Evolutionary conservation across 2,797 vertebrate genomes (phyloP).

Genomic region (Botia kubotai): DNA sequence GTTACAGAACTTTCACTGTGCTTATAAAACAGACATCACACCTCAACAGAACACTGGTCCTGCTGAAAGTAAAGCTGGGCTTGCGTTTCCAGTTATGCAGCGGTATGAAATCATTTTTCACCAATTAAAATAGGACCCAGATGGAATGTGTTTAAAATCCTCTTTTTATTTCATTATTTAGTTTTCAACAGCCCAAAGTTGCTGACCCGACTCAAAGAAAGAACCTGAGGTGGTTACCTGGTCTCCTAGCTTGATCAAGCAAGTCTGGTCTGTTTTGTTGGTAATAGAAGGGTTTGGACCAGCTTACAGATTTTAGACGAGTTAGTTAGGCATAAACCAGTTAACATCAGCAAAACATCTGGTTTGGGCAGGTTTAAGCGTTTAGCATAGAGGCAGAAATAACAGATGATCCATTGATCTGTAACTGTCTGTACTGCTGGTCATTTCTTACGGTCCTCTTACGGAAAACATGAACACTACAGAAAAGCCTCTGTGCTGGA

Average conservation of each 20-base stretch:
- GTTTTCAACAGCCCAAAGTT: not conserved
- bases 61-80: not conserved
- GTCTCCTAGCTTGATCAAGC: not conserved
- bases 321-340: not conserved
- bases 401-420: not conserved
- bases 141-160: slow-evolving; percentile 4
- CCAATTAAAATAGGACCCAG: slow-evolving; percentile 22
- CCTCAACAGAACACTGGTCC: not conserved
- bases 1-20: not conserved
- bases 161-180: not conserved
- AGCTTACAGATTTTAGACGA: not conserved
- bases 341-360: not conserved
- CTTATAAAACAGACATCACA: slow-evolving; percentile 7
- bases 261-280: not conserved
- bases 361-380: not conserved
- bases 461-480: not conserved
- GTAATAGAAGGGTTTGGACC: not conserved
- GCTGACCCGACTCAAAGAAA: not conserved
- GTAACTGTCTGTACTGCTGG: slow-evolving; percentile 31
- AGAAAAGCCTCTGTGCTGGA: slow-evolving; percentile 30
- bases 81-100: slow-evolving; percentile 7
- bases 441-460: slow-evolving; percentile 27
- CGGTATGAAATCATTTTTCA: not conserved
- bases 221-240: not conserved
- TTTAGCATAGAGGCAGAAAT: not conserved